These are phyloP conservation scores for Stomorhina lunata DNA, from an alignment of 2,888 invertebrate species.

Conservation along the genomic window DNA sequence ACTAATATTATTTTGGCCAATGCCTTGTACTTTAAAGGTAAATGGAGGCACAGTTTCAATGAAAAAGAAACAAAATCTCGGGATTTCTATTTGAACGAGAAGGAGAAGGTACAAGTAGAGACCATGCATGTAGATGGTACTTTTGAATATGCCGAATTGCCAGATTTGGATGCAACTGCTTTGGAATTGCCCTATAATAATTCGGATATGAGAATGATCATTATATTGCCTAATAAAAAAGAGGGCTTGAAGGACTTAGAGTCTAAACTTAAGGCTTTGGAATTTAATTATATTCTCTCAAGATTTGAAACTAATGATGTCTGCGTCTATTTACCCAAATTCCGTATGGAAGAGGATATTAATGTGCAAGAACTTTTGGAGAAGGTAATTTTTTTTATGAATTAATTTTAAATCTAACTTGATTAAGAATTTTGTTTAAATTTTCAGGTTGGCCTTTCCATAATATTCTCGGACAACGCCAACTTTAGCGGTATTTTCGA, in stretches of 20 bases:
- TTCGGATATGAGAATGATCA: conserved; percentile 86
- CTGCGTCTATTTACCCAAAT: conserved; percentile 86
- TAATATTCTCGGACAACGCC: conserved; percentile 83
- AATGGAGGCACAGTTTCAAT: conserved; percentile 86
- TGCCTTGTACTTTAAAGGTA: conserved; percentile 92
- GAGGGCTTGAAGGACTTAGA: conserved; percentile 85
- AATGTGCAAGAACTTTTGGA: conserved; percentile 28
- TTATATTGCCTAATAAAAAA: conserved; percentile 86
- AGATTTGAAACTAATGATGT: conserved; percentile 81
- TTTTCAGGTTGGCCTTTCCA: conserved; percentile 84
- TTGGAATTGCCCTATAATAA: conserved; percentile 88
- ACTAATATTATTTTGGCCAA: conserved; percentile 89
- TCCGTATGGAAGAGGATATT: conserved; percentile 86
- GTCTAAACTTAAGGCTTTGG: conserved; percentile 82
- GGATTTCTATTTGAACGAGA: conserved; percentile 83
- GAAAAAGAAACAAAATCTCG: background rate
- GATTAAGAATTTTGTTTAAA: background rate
- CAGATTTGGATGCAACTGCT: conserved; percentile 81
- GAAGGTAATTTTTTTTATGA: conserved; percentile 23
- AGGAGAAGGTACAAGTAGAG: conserved; percentile 81
- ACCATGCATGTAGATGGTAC: conserved; percentile 85
- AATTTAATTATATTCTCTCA: conserved; percentile 80
- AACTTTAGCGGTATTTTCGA: conserved; percentile 85
- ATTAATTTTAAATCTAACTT: background rate
- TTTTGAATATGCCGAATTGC: conserved; percentile 80